phyloP scores from a whole-genome alignment of 2,888 invertebrate species.

The Molanna angustata region DNA sequence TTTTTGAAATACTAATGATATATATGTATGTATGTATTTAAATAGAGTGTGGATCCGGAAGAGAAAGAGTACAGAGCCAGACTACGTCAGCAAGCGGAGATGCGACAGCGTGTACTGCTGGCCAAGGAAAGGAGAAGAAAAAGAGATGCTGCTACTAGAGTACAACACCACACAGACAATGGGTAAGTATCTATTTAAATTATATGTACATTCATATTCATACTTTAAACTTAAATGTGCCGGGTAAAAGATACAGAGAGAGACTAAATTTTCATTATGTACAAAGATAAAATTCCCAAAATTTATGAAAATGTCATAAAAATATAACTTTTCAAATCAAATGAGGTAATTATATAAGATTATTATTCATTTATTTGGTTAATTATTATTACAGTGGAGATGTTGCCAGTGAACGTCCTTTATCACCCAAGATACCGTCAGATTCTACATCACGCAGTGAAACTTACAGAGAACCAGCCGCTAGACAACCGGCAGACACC shows the following conservation, averaged over 20 bases:
- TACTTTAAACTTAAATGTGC: too few species aligned
- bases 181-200: conserved; percentile 6
- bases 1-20: too few species aligned
- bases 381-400: conserved; percentile 12
- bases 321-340: too few species aligned
- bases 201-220: too few species aligned
- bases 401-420: conserved; percentile 7
- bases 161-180: conserved; percentile 5
- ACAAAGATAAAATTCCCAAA: too few species aligned
- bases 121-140: conserved; percentile 49
- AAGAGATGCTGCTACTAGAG: conserved; percentile 39
- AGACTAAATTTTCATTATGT: too few species aligned
- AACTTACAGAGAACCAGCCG: conserved; percentile 4
- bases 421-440: conserved; percentile 9
- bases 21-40: too few species aligned
- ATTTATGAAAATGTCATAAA: too few species aligned
- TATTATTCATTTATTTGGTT: background rate
- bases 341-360: too few species aligned
- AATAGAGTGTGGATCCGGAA: conserved; percentile 36
- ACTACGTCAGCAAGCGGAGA: conserved; percentile 47
- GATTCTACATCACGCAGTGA: conserved; percentile 1
- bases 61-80: conserved; percentile 47
- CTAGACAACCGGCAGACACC: conserved; percentile 7
- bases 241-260: too few species aligned
- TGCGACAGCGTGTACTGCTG: conserved; percentile 46